Evolutionary conservation across 2,113 vertebrate genomes (phyloP), one percentile per base, ranked within the genome.

Genomic region (Perca fluviatilis): DNA sequence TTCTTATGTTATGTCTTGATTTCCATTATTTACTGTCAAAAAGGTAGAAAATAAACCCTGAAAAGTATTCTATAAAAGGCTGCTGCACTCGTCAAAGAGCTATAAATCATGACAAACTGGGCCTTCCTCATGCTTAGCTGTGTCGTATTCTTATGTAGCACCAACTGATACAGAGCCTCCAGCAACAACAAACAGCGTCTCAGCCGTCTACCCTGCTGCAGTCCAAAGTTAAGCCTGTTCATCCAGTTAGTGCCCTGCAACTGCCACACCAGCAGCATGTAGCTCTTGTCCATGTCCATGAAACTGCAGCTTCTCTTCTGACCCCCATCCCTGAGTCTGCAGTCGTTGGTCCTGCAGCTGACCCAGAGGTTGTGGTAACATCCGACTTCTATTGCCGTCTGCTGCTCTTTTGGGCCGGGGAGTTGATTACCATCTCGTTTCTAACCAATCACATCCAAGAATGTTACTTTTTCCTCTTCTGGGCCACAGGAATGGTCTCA

Each of bases 131-230:
- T 57, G 21, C 71, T 78, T 56, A 60, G 88, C 70, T 92, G 80
- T 91, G 70, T 94, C 87, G n/a, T 90, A 54, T 93, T 91, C 60
- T 62, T n/a, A 66, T 94, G 63, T 95, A 95, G 94, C 96, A 96
- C 90, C 95, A 95, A 27, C 94, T 87, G 84, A 93, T 95, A 85
- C 95, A 96, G 94, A 97, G 91, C 87, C 92, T 95, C 80, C 87
- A 88, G 25, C 87, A 81, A 21, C 80, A 86, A 36, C 86, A 93
- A 25, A 84, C 84, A 63, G 81, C 81, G 11, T 88, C 79, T 77
- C 89, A 79, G 74, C 66, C 74, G 13, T 69, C 89, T 73, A 54
- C 56, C 36, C 74, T 86, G 68, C 87, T 85, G 60, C 91, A 88
- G 73, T 76, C 82, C 70, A 92, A 90, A 89, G 72, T 72, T 88